Evolutionary conservation across 1,140 invertebrate genomes (phyloP).

Genomic region (Orius insidiosus): DNA sequence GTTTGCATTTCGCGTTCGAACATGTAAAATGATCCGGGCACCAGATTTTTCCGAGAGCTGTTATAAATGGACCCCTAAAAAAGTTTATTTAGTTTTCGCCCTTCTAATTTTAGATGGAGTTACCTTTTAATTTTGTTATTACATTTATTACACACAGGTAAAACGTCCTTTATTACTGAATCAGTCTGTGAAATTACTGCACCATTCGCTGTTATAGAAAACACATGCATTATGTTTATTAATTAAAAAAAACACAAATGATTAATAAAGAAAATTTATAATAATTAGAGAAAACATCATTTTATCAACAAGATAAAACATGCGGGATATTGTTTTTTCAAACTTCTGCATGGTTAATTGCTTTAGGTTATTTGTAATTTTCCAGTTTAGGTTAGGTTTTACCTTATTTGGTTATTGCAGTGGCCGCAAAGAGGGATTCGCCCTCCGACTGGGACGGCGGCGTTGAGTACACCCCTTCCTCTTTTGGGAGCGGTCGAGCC

Average conservation of each 20-base stretch:
- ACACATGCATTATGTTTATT: too few species aligned
- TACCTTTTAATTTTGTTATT: constrained; percentile 52
- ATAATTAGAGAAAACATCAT: too few species aligned
- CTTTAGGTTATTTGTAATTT: too few species aligned
- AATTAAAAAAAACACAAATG: too few species aligned
- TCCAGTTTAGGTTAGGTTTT: constrained; percentile 23
- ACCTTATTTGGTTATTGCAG: constrained; percentile 89
- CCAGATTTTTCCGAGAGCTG: constrained; percentile 93
- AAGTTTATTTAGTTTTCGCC: background rate
- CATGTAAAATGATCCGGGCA: constrained; percentile 98
- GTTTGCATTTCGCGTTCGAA: constrained; percentile 72
- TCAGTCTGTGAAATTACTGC: constrained; percentile 17
- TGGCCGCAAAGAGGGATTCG: constrained; percentile 76
- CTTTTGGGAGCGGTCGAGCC: constrained; percentile 67
- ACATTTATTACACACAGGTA: constrained; percentile 48
- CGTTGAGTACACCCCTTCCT: constrained; percentile 67
- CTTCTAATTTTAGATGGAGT: too few species aligned
- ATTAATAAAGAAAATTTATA: too few species aligned
- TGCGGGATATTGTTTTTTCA: too few species aligned
- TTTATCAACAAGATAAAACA: too few species aligned
- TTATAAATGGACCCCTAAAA: constrained; percentile 88
- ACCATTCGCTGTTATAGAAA: constrained; percentile 28
- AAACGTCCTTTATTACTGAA: constrained; percentile 36
- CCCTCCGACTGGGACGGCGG: constrained; percentile 51
- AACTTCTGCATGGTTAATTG: too few species aligned